Base-by-base conservation (phyloP, 2,113 vertebrate species). In the Taxidea taxus region DNA sequence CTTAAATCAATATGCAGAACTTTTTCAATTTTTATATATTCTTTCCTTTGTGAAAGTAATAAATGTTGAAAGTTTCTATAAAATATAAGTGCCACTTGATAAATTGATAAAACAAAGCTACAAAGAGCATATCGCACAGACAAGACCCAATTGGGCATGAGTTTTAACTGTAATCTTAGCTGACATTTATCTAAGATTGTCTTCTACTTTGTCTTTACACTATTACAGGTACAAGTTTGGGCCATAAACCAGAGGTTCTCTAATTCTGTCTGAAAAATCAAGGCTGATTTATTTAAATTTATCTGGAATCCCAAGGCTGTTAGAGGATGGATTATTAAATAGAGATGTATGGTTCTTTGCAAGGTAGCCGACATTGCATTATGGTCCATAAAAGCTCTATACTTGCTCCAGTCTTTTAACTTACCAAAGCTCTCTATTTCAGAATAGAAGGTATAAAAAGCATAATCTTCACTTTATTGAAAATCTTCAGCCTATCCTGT, bases 201-300 rank as follows among this genome's bases (percentile, higher is more conserved):
- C 95, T 94, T 78, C 82, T 85, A 91, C 90, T 98, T 97, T 90
- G 85, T 97, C 87, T 95, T 96, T 95, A 95, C 81, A 91, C 90
- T 92, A 89, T 89, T 96, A 83, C 34, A 96, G 94, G 64, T 97
- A 91, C 81, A 96, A 78, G 92, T 91, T 89, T 91, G 70, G 77
- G 80, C 66, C 90, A 96, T 98, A 95, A 97, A 98, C 97, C 97
- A 97, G 87, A 92, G 49, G 14, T 95, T 90, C 90, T 96, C 97
- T 97, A 97, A 97, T 97, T 97, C 96, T 97, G 47, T 96, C 95
- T 98, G 92, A 96, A 95, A 98, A 98, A 96, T 97, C 95, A 98
- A 97, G 88, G 49, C 70, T 98, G 97, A 96, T 97, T 87, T 97
- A 95, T 98, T 98, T 92, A 97, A 98, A 97, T 98, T 92, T 95